Evolutionary conservation across 2,113 vertebrate species (phyloP).

Genomic region (Corythaixoides concolor): DNA sequence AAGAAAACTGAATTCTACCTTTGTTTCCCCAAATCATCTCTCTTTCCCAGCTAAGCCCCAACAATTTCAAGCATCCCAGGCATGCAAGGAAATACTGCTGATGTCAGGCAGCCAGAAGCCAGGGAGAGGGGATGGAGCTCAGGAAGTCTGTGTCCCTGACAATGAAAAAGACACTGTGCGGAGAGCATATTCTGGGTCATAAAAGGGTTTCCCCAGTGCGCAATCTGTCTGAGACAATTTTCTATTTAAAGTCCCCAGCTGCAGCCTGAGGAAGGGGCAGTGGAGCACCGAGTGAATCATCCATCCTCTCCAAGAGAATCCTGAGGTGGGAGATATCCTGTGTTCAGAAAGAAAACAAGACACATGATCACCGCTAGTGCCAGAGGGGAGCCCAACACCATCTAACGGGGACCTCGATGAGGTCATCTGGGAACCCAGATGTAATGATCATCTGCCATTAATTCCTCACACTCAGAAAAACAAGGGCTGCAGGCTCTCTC

Average conservation of each 20-base stretch:
- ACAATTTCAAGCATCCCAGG: conserved; percentile 46
- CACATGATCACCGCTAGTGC: neutral
- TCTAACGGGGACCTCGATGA: neutral
- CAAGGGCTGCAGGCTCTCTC: fast-evolving
- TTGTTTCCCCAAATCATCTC: neutral
- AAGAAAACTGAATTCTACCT: conserved; percentile 10
- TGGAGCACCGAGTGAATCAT: neutral
- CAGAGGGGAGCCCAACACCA: neutral
- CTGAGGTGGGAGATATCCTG: conserved; percentile 22
- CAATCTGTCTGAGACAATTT: conserved; percentile 16
- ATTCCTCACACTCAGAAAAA: neutral
- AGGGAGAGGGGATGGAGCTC: neutral
- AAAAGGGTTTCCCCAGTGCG: conserved; percentile 24
- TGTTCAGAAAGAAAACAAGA: conserved; percentile 24
- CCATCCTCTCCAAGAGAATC: conserved; percentile 26
- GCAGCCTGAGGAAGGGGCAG: conserved; percentile 46
- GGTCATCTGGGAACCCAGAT: neutral
- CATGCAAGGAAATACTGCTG: conserved; percentile 44
- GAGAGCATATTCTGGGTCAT: neutral
- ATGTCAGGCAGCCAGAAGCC: neutral
- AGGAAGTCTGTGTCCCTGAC: conserved; percentile 12
- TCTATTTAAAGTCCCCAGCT: conserved; percentile 33
- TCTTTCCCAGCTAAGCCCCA: neutral
- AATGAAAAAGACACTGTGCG: neutral
- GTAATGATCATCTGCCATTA: neutral